Conservation (phyloP, 1,140 invertebrate genomes). For the Penaeus indicus region DNA sequence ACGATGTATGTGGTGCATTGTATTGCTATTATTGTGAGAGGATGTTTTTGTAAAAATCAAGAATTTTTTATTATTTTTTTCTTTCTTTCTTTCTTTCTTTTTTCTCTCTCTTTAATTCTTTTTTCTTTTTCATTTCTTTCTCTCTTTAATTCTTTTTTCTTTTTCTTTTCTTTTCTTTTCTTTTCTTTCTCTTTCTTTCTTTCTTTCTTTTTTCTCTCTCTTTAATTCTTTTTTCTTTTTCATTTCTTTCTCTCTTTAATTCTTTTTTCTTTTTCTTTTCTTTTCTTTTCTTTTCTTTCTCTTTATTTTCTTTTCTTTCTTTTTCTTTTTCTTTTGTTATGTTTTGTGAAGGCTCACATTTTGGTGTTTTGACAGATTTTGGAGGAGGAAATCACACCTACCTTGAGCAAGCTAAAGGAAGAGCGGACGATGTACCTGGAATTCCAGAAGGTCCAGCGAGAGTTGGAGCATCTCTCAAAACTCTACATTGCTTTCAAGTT, state of each 20-base stretch:
- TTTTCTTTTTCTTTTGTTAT: neutral
- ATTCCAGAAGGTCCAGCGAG: constrained; percentile 87
- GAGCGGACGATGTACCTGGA: constrained; percentile 89
- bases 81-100: neutral
- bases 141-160: too few species aligned
- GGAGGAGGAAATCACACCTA: constrained; percentile 89
- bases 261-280: constrained; percentile 2
- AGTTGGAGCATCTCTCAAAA: constrained; percentile 86
- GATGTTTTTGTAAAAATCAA: neutral
- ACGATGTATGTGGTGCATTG: constrained; percentile 76
- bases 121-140: constrained; percentile 40
- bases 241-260: neutral
- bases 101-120: too few species aligned
- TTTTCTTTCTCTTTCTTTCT: neutral
- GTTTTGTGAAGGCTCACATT: constrained; percentile 29
- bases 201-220: constrained; percentile 43
- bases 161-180: too few species aligned
- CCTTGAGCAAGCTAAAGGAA: constrained; percentile 86
- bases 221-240: too few species aligned
- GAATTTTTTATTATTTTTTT: neutral
- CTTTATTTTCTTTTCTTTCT: constrained; percentile 19
- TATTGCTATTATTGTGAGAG: constrained; percentile 19
- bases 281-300: too few species aligned
- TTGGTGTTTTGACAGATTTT: constrained; percentile 77
- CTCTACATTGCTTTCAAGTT: constrained; percentile 84